Base-by-base conservation (phyloP, 2,797 vertebrate species). In the Tenualosa ilisha region DNA sequence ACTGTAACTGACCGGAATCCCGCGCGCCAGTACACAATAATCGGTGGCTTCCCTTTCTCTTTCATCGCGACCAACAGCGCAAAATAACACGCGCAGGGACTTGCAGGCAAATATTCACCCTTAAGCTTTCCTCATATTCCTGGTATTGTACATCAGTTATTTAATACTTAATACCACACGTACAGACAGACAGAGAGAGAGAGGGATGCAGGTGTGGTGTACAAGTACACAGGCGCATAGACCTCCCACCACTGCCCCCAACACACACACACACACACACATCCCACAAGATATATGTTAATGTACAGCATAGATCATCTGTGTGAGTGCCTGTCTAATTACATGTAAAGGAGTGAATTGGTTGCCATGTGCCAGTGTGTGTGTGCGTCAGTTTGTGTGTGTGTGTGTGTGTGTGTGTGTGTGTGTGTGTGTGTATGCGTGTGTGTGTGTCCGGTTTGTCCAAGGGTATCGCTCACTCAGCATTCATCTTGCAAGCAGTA, bases 401-500 rank as follows among this genome's bases (percentile, higher is more conserved):
- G 22, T 65, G 8, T 6, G 6, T 15, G 22, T 50, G 37, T 24
- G 61, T 31, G 31, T 31, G 31, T 31, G 1, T 31, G 31, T 31
- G 61, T 8, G 22, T 65, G 8, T 6, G 7, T 2, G 2, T 7
- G 20, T 7, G 8, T 11, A 9, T 26, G 61, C 9, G 8, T 65
- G 24, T 65, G 61, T 81, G 82, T 83, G 75, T 79, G 61, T 31
- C 40, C 53, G 54, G 13, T 83, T 54, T 88, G 65, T 83, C 22
- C 72, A 85, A 84, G 43, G 82, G 84, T 75, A 20, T n/a, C 26
- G 24, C 20, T 8, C 56, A 56, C n/a, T 83, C 56, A 65, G 85
- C 31, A 84, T 82, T 84, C 63, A 82, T 65, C 24, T 31, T 65
- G 63, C 63, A 65, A 65, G 63, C 82, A 84, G 59, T 82, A 26